Percentiles rank a stretch among this genome's conserved stretches.
Evolutionary conservation across 2,797 vertebrate species (phyloP).

Genomic region (Gymnothorax reevesii): DNA sequence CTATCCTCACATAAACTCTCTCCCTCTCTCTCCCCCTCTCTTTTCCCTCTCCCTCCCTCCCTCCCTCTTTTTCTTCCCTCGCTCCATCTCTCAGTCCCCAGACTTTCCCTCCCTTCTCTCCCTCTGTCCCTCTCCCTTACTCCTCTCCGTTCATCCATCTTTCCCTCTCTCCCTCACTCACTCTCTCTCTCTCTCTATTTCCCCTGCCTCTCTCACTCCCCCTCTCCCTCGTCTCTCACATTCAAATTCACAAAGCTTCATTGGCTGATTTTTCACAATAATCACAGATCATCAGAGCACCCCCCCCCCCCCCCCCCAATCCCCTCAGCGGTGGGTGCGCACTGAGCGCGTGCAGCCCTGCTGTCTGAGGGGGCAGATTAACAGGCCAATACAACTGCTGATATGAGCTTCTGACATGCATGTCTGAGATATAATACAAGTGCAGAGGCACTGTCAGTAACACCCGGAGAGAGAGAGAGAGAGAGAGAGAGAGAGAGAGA

Average conservation of each 20-base stretch:
- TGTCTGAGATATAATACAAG: conserved; percentile 56
- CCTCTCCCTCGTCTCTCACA: too few species aligned
- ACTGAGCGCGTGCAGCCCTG: conserved; percentile 26
- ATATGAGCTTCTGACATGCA: conserved; percentile 16
- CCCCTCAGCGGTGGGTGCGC: conserved; percentile 23
- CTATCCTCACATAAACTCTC: not conserved
- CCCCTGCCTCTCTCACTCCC: too few species aligned
- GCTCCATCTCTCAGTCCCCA: not conserved
- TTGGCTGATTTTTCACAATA: too few species aligned
- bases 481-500: not conserved
- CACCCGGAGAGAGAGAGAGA: conserved; percentile 23
- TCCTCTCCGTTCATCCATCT: not conserved
- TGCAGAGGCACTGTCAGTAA: conserved; percentile 45
- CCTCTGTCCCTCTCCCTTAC: not conserved
- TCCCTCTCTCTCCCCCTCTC: not conserved
- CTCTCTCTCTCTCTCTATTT: too few species aligned
- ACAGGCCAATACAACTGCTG: conserved; percentile 25
- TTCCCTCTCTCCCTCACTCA: conserved; percentile 15
- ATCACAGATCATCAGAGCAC: too few species aligned
- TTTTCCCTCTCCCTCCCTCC: too few species aligned
- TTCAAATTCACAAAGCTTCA: too few species aligned
- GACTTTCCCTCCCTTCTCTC: conserved; percentile 9
- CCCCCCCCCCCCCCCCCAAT: too few species aligned
- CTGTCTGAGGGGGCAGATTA: conserved; percentile 31
- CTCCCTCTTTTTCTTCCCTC: too few species aligned